Conservation (phyloP, 2,797 vertebrate species). For the Parauchenoglanis ngamensis region DNA sequence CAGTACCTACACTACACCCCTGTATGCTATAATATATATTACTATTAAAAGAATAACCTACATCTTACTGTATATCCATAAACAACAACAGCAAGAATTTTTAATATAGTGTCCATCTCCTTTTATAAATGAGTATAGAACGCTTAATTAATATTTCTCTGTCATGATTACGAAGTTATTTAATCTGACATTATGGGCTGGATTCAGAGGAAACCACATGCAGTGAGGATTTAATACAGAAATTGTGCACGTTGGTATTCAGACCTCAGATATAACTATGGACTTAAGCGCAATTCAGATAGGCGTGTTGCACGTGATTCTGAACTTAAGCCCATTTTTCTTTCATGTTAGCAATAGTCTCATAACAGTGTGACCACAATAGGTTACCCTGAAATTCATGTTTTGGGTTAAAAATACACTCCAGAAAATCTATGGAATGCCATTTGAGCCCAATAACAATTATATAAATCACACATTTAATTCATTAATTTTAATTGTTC, state of each 20-base stretch:
- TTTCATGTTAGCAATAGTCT: neutral
- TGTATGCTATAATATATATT: neutral
- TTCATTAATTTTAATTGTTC: neutral
- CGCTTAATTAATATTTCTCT: neutral
- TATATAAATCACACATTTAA: neutral
- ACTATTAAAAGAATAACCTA: neutral
- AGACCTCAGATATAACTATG: neutral
- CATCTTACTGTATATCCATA: neutral
- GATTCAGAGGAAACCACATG: neutral
- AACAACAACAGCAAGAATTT: neutral
- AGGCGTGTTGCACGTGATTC: neutral
- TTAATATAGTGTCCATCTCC: neutral
- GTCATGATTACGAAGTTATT: neutral
- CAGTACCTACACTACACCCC: neutral
- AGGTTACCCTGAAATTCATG: neutral
- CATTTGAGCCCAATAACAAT: neutral
- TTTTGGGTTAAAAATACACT: neutral
- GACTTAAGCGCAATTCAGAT: neutral
- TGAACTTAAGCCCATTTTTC: neutral
- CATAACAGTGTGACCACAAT: too few species aligned
- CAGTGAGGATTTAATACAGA: neutral
- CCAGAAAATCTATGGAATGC: neutral
- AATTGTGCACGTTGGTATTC: neutral
- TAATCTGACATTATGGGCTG: conserved; percentile 7
- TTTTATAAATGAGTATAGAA: neutral